Percentiles rank a stretch among this genome's conserved stretches.
These are phyloP conservation scores for Trachythela sp. DNA, from an alignment of 64 coral and sea anemone species.

Conservation along the genomic window DNA sequence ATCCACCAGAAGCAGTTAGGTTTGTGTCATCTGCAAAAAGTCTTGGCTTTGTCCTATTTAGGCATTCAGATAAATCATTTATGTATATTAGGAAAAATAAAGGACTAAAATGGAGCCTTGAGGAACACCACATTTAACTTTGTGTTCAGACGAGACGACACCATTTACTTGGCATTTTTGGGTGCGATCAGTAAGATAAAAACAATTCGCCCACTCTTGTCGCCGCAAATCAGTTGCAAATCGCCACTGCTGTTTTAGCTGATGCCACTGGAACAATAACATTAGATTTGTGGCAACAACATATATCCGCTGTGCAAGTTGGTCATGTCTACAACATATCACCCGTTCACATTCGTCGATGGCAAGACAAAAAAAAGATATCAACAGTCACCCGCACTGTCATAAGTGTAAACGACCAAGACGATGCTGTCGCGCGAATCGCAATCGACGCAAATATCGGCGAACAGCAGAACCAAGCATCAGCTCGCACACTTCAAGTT, in stretches of 20 bases:
- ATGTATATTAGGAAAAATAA: no score
- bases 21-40: no score
- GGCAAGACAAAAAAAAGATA: constrained; percentile 64
- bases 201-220: constrained; percentile 23
- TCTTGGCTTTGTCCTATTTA: no score
- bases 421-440: not conserved
- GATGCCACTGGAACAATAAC: constrained; percentile 49
- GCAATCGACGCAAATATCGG: not conserved
- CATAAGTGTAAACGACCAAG: constrained; percentile 44
- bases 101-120: no score
- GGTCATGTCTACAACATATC: constrained; percentile 53
- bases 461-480: not conserved
- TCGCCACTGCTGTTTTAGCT: constrained; percentile 44
- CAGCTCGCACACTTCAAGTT: not conserved
- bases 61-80: no score
- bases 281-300: constrained; percentile 65
- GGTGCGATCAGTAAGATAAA: no score
- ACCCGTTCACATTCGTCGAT: constrained; percentile 40
- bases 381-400: constrained; percentile 50
- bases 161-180: no score
- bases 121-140: no score
- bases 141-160: not conserved
- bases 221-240: constrained; percentile 34
- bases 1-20: no score
- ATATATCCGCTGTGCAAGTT: constrained; percentile 51